Conservation (phyloP, 1,140 invertebrate species). For the Cyrtorhinus lividipennis region DNA sequence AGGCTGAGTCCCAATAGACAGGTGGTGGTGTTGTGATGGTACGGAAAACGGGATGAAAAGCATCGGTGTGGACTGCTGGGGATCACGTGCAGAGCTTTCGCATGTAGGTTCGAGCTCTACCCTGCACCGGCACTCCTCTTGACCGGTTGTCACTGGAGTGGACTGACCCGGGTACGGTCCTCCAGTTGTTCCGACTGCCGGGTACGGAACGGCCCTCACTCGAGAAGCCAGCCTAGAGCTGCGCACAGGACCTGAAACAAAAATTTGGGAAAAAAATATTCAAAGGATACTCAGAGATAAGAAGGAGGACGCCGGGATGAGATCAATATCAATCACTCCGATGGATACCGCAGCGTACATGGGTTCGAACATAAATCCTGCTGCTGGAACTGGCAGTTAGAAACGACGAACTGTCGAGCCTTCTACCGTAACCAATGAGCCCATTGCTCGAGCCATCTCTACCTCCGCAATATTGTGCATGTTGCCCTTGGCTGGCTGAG, state of each 20-base stretch:
- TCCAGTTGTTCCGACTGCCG: constrained; percentile 13
- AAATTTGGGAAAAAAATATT: background rate
- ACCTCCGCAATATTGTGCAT: no score
- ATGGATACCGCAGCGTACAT: no score
- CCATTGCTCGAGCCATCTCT: no score
- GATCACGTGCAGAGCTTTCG: constrained; percentile 22
- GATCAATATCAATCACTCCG: no score
- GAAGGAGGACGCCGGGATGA: no score
- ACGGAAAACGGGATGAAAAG: constrained; percentile 37
- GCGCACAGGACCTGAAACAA: constrained; percentile 19
- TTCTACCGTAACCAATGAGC: no score
- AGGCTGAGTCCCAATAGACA: constrained; percentile 26
- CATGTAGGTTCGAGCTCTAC: constrained; percentile 18
- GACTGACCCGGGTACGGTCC: constrained; percentile 15
- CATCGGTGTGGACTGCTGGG: constrained; percentile 32
- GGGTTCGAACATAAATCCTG: no score
- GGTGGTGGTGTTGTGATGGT: constrained; percentile 29
- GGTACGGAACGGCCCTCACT: constrained; percentile 22
- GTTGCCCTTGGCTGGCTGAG: no score
- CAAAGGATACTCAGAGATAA: no score
- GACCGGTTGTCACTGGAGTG: background rate
- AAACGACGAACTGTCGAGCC: no score
- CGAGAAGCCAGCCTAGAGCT: constrained; percentile 20
- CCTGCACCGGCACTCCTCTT: constrained; percentile 17
- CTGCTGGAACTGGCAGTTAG: no score